Evolutionary conservation across 2,113 vertebrate genomes (phyloP).

Genomic region (Vireo altiloquus): DNA sequence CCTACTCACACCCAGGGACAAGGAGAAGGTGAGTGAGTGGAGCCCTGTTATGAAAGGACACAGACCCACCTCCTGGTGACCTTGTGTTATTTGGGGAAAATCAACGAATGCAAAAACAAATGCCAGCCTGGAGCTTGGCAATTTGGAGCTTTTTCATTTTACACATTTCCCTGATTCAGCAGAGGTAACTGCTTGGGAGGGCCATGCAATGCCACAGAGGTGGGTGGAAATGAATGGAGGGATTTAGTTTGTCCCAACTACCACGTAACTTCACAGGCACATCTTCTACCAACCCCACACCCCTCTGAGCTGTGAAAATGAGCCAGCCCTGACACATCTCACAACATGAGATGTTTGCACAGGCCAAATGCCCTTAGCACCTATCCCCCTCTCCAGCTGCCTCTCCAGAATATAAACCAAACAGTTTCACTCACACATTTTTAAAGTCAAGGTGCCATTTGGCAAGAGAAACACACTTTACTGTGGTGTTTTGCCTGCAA

Average conservation of each 20-base stretch:
- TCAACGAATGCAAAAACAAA: neutral
- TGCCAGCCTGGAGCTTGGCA: neutral
- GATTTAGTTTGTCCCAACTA: neutral
- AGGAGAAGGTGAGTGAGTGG: neutral
- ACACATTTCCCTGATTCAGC: neutral
- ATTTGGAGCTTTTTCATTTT: neutral
- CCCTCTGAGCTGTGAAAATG: neutral
- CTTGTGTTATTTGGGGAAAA: neutral
- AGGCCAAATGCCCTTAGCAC: neutral
- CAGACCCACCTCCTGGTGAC: neutral
- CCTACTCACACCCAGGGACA: fast-evolving
- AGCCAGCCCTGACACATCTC: neutral
- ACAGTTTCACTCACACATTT: neutral
- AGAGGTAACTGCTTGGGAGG: neutral
- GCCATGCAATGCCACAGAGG: neutral
- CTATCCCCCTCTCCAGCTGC: neutral
- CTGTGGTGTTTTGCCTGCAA: neutral
- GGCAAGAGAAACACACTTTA: neutral
- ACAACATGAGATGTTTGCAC: neutral
- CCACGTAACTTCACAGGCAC: neutral
- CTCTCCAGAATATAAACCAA: neutral
- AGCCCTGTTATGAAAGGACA: neutral
- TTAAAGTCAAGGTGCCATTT: neutral
- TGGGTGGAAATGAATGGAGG: neutral
- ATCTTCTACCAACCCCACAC: neutral